phyloP scores from a whole-genome alignment of 2,113 vertebrate genomes.

The Tricholaema leucomelas region DNA sequence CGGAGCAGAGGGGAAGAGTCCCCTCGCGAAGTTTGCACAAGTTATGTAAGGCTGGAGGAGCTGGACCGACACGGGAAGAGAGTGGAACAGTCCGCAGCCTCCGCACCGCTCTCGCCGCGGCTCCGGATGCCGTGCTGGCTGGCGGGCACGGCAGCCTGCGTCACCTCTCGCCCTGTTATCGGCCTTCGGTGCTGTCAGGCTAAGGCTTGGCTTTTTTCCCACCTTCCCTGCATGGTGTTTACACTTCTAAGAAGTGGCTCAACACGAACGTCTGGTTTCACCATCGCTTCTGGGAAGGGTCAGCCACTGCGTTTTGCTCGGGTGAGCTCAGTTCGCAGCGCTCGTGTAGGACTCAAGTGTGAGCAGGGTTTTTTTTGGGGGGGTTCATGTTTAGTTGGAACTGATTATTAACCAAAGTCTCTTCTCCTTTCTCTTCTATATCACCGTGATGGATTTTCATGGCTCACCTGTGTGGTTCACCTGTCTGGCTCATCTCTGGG shows the following conservation, averaged over 20 bases:
- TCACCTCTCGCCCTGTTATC: neutral
- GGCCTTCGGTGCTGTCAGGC: neutral
- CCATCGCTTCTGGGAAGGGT: neutral
- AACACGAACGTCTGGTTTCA: neutral
- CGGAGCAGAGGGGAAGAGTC: rapidly evolving
- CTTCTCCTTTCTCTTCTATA: neutral
- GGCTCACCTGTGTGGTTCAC: neutral
- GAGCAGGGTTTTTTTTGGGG: neutral
- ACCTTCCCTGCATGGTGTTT: neutral
- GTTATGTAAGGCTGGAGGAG: neutral
- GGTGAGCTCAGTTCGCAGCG: neutral
- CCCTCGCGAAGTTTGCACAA: neutral
- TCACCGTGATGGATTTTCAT: neutral
- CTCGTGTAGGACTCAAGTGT: neutral
- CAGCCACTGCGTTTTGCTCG: neutral
- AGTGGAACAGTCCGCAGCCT: neutral
- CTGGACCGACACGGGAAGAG: rapidly evolving
- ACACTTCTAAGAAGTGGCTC: conserved; percentile 16
- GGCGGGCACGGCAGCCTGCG: neutral
- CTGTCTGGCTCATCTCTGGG: neutral
- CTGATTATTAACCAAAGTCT: conserved; percentile 30
- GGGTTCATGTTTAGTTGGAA: neutral
- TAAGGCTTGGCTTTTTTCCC: neutral
- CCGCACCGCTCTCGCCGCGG: rapidly evolving
- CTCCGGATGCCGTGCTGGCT: rapidly evolving